Evolutionary conservation across 2,888 invertebrate species (phyloP).

Genomic region (Caenorhabditis imperialis): DNA sequence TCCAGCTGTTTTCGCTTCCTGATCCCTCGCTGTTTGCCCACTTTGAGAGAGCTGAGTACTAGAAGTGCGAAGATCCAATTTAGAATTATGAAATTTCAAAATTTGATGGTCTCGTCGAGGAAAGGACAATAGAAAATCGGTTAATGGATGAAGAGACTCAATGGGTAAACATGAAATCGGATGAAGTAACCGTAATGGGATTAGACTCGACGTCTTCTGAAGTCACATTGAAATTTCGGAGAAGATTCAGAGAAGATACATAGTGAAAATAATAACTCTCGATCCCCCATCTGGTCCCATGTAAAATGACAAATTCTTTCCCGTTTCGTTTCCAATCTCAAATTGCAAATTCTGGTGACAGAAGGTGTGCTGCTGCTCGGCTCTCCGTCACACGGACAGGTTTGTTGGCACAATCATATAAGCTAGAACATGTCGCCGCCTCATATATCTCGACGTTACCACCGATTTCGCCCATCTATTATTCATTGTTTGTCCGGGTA

Average conservation of each 20-base stretch:
- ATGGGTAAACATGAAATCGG: too few species aligned
- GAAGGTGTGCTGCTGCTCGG: slow-evolving; percentile 23
- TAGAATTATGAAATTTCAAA: slow-evolving; percentile 31
- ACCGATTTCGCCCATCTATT: slow-evolving; percentile 46
- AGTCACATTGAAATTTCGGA: too few species aligned
- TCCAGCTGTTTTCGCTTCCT: slow-evolving; percentile 54
- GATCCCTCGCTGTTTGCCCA: not conserved
- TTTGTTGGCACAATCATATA: slow-evolving; percentile 38
- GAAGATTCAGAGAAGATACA: too few species aligned
- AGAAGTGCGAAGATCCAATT: slow-evolving; percentile 9
- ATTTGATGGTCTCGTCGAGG: too few species aligned
- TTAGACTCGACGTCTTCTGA: too few species aligned
- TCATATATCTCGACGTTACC: slow-evolving; percentile 40
- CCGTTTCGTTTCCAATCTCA: too few species aligned
- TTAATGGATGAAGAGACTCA: slow-evolving; percentile 6
- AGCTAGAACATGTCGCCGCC: slow-evolving; percentile 48
- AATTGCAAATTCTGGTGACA: slow-evolving; percentile 11
- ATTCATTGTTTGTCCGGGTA: slow-evolving; percentile 48
- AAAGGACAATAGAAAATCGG: slow-evolving; percentile 6
- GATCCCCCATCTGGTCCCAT: too few species aligned
- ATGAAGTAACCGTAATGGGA: too few species aligned
- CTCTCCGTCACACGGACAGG: slow-evolving; percentile 29
- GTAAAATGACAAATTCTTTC: too few species aligned
- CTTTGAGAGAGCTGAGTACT: slow-evolving; percentile 15
- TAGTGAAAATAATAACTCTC: too few species aligned